Conservation (phyloP, 2,113 vertebrate genomes). For the Periophthalmodon schlosseri region DNA sequence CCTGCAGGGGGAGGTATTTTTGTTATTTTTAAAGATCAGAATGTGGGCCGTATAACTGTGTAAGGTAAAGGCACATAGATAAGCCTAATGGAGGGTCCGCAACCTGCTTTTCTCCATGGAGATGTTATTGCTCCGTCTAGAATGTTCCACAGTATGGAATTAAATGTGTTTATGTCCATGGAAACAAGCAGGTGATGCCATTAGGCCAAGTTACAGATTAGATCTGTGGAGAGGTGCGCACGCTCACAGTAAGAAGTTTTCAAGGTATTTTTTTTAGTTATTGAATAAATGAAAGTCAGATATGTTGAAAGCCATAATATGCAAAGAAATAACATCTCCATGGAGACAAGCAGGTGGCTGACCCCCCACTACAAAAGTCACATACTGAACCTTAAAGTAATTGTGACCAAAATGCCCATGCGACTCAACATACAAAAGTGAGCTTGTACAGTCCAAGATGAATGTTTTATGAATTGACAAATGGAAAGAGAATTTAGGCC, state of each 20-base stretch:
- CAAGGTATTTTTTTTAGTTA: too few relatives aligned
- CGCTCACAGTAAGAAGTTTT: too few relatives aligned
- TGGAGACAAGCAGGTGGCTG: too few relatives aligned
- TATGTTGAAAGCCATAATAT: too few relatives aligned
- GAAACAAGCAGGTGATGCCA: too few relatives aligned
- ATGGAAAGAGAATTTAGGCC: background rate
- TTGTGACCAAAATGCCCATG: background rate
- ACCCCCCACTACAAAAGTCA: background rate
- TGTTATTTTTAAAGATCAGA: background rate
- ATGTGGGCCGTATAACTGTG: background rate
- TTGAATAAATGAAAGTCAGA: too few relatives aligned
- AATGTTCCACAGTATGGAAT: background rate
- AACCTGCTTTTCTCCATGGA: too few relatives aligned
- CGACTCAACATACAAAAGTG: background rate
- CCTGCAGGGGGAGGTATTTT: background rate
- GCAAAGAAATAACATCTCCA: background rate
- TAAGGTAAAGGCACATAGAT: background rate
- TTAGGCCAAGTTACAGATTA: background rate
- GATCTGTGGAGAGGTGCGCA: background rate
- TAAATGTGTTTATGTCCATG: background rate
- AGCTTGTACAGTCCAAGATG: background rate
- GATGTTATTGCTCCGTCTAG: too few relatives aligned
- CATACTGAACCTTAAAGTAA: background rate
- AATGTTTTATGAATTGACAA: constrained; percentile 5
- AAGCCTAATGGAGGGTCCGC: background rate